A percentile compares a stretch with the other conserved stretches of the same genome.
Evolutionary conservation across 2,113 vertebrate species (phyloP).

Genomic region (cattle (Bos taurus)): DNA sequence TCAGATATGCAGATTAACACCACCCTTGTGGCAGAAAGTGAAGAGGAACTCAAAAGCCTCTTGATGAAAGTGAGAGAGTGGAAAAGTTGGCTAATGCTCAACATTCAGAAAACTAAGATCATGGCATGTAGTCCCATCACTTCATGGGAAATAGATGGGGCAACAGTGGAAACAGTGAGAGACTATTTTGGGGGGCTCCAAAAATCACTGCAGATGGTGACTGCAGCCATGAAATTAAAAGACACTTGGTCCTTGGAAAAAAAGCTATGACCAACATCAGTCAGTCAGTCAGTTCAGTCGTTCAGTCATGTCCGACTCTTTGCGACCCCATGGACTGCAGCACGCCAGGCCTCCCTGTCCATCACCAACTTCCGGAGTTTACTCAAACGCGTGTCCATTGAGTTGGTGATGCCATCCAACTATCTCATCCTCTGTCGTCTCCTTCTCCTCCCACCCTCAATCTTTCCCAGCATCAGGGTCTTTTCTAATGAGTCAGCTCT

Average conservation of each 20-base stretch:
- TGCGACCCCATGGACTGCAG: background rate
- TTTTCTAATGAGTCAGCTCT: background rate
- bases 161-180: background rate
- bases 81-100: background rate
- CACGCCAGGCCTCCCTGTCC: background rate
- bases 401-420: background rate
- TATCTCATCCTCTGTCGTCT: background rate
- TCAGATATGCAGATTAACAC: background rate
- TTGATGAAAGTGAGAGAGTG: background rate
- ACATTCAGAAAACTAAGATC: background rate
- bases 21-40: background rate
- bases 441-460: background rate
- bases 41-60: background rate
- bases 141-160: background rate
- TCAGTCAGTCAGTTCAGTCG: background rate
- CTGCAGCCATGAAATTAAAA: background rate
- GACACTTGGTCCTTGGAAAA: background rate
- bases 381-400: background rate
- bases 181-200: background rate
- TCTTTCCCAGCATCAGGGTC: background rate
- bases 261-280: background rate
- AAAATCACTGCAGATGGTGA: background rate
- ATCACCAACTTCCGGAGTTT: background rate
- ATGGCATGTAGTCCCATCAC: background rate
- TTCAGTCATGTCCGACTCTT: background rate